These are phyloP conservation scores for Rhingia campestris DNA, from an alignment of 2,888 invertebrate species.

Conservation along the genomic window DNA sequence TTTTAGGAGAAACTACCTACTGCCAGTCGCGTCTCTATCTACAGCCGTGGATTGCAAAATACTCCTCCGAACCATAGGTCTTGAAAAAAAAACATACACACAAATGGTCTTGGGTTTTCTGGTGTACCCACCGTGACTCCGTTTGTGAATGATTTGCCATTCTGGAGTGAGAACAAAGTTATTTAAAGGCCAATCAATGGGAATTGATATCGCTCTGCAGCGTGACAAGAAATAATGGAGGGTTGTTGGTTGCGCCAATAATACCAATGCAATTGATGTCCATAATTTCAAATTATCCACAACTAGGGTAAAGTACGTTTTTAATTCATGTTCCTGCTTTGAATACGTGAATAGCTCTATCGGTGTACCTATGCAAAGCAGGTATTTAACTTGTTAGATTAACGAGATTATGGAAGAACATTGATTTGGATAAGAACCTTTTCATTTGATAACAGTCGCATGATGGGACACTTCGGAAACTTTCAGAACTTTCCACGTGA, in stretches of 20 bases:
- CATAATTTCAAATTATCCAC: background rate
- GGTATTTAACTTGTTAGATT: too few species aligned
- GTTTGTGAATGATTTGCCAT: conserved; percentile 68
- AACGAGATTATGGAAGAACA: too few species aligned
- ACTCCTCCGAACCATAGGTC: conserved; percentile 39
- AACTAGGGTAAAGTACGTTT: conserved; percentile 5
- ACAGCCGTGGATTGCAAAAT: background rate
- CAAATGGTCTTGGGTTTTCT: conserved; percentile 18
- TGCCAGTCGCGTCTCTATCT: conserved; percentile 20
- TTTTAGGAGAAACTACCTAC: conserved; percentile 42
- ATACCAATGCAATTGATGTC: conserved; percentile 1
- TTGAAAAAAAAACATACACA: conserved; percentile 19
- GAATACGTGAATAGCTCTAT: background rate
- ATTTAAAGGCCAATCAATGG: conserved; percentile 52
- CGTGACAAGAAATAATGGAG: conserved; percentile 27
- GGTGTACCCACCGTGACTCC: background rate
- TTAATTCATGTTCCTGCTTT: background rate
- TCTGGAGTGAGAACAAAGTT: conserved; percentile 54
- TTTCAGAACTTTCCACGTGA: too few species aligned
- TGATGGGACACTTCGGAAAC: too few species aligned
- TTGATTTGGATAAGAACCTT: too few species aligned
- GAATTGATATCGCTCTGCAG: conserved; percentile 41
- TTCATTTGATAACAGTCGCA: too few species aligned
- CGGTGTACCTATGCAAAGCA: too few species aligned
- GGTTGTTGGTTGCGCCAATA: background rate